These are phyloP conservation scores for Cyprinodon diabolis DNA, from an alignment of 2,797 vertebrate species.

Conservation along the genomic window DNA sequence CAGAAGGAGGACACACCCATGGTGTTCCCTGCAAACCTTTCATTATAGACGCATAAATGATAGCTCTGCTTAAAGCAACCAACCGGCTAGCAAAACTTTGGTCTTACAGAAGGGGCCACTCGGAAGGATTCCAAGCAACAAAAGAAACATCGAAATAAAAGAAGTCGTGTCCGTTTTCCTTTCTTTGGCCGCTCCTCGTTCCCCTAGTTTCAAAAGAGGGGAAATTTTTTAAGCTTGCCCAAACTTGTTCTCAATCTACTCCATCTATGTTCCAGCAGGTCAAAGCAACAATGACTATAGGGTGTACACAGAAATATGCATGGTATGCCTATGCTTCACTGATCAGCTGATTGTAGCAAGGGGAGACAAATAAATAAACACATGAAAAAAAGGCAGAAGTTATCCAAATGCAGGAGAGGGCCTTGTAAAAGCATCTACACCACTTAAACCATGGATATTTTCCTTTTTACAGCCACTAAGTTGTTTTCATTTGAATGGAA, in stretches of 20 bases:
- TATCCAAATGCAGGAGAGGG: background rate
- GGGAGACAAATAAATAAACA: background rate
- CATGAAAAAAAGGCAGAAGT: no score
- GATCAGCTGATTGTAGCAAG: slow-evolving; percentile 26
- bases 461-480: background rate
- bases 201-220: slow-evolving; percentile 10
- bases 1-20: slow-evolving; percentile 81
- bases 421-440: background rate
- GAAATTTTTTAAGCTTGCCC: slow-evolving; percentile 47
- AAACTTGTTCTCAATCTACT: slow-evolving; percentile 56
- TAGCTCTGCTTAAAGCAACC: slow-evolving; percentile 73
- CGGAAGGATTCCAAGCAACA: slow-evolving; percentile 30
- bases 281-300: slow-evolving; percentile 50
- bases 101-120: slow-evolving; percentile 41
- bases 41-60: slow-evolving; percentile 82
- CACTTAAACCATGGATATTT: no score
- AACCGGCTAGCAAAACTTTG: slow-evolving; percentile 46
- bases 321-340: slow-evolving; percentile 43
- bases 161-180: background rate
- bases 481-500: no score
- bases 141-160: slow-evolving; percentile 23
- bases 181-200: slow-evolving; percentile 1
- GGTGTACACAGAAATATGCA: slow-evolving; percentile 36
- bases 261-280: slow-evolving; percentile 49
- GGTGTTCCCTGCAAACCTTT: slow-evolving; percentile 71